Evolutionary conservation across 1,140 invertebrate genomes (phyloP).

Genomic region (Psix sp.): DNA sequence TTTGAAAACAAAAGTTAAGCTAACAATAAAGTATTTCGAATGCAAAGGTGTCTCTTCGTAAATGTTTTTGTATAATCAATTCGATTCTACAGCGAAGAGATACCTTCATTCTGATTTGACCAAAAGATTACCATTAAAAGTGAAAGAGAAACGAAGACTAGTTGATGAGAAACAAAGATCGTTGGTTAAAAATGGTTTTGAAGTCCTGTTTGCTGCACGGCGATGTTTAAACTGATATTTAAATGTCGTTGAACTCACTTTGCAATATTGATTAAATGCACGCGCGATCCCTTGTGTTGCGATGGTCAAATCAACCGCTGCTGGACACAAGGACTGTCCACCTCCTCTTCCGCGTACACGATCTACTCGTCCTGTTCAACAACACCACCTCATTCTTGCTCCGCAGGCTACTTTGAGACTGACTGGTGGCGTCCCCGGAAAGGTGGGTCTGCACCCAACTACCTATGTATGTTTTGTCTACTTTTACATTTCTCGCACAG

Average conservation of each 20-base stretch:
- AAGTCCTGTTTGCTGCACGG: conserved; percentile 42
- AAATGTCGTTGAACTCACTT: conserved; percentile 68
- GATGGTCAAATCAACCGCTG: conserved; percentile 73
- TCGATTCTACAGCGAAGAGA: conserved; percentile 1
- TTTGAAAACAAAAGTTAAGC: conserved; percentile 14
- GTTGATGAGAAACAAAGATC: too few relatives aligned
- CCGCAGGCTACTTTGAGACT: conserved; percentile 93
- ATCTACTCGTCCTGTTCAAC: conserved; percentile 76
- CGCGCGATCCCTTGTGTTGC: conserved; percentile 71
- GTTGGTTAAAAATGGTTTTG: too few relatives aligned
- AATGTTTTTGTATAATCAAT: background rate
- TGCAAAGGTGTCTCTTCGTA: conserved; percentile 19
- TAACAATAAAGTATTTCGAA: conserved; percentile 24
- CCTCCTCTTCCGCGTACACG: conserved; percentile 91
- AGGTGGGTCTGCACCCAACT: conserved; percentile 85
- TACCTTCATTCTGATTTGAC: conserved; percentile 43
- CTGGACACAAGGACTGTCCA: conserved; percentile 88
- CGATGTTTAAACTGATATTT: conserved; percentile 35
- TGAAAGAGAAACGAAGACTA: background rate
- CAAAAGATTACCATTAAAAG: background rate
- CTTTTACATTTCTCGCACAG: conserved; percentile 65
- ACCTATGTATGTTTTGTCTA: conserved; percentile 77
- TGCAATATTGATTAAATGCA: conserved; percentile 72
- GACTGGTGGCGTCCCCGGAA: conserved; percentile 96
- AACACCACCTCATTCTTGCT: conserved; percentile 78